Evolutionary conservation across 2,888 invertebrate species (phyloP).

Genomic region (Allophyes oxyacanthae): DNA sequence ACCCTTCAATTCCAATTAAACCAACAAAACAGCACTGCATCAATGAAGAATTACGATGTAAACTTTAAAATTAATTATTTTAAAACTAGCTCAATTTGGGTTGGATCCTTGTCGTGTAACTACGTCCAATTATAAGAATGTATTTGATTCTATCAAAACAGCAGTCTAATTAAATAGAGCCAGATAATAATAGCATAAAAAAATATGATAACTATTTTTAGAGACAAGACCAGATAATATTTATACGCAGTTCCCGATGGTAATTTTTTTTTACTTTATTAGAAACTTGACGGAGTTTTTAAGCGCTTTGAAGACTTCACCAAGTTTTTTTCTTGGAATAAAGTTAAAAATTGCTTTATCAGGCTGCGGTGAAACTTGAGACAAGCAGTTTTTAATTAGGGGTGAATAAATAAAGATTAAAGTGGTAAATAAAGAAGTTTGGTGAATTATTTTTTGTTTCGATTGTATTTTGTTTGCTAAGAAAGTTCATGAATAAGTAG

Average conservation of each 20-base stretch:
- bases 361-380: constrained; percentile 25
- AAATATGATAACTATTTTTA: too few relatives aligned
- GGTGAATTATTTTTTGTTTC: constrained; percentile 6
- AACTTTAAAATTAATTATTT: too few relatives aligned
- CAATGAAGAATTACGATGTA: too few relatives aligned
- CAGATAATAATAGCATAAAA: too few relatives aligned
- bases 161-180: too few relatives aligned
- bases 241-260: not conserved
- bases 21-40: too few relatives aligned
- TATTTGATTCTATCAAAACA: too few relatives aligned
- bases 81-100: too few relatives aligned
- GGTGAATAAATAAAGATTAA: constrained; percentile 14
- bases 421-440: constrained; percentile 3
- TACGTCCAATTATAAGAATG: too few relatives aligned
- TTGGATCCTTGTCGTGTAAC: too few relatives aligned
- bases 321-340: constrained; percentile 22
- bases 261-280: constrained; percentile 28
- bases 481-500: too few relatives aligned
- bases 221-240: not conserved
- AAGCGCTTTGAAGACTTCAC: constrained; percentile 35
- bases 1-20: too few relatives aligned
- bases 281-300: constrained; percentile 30
- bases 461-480: constrained; percentile 11
- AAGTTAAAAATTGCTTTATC: constrained; percentile 39
- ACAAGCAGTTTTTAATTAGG: constrained; percentile 40